These are phyloP conservation scores for Plectrocnemia conspersa DNA, from an alignment of 1,140 invertebrate genomes.

Conservation along the genomic window DNA sequence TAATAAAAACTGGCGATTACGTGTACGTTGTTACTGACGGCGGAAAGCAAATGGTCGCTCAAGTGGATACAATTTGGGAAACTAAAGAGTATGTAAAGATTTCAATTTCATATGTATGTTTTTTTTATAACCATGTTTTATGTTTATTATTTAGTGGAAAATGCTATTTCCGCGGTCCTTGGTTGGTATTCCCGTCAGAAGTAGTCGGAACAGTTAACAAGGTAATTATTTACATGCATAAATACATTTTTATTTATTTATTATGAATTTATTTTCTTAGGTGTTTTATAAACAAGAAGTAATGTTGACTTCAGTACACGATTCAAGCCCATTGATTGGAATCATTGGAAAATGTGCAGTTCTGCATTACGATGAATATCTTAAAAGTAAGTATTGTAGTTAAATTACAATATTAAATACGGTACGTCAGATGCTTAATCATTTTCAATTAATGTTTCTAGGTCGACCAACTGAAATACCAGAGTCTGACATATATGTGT, in stretches of 20 bases:
- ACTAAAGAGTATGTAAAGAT: slow-evolving; percentile 66
- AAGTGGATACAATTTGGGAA: slow-evolving; percentile 92
- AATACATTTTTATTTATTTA: not conserved
- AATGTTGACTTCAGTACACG: slow-evolving; percentile 85
- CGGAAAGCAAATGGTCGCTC: slow-evolving; percentile 83
- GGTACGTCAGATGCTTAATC: not conserved
- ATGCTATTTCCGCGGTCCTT: slow-evolving; percentile 88
- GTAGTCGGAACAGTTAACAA: slow-evolving; percentile 66
- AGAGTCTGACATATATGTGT: slow-evolving; percentile 90
- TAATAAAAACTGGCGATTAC: slow-evolving; percentile 87
- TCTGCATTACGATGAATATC: slow-evolving; percentile 86
- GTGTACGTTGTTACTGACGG: slow-evolving; percentile 87
- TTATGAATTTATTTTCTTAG: slow-evolving; percentile 16
- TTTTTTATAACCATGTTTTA: not conserved
- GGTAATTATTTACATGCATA: slow-evolving; percentile 38
- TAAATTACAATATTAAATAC: not conserved
- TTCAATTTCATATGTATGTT: not conserved
- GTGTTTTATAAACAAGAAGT: slow-evolving; percentile 96
- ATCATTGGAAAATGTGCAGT: slow-evolving; percentile 90
- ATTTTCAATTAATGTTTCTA: slow-evolving; percentile 42
- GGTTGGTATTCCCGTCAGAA: slow-evolving; percentile 85
- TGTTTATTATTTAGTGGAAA: slow-evolving; percentile 64
- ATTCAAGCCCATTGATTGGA: slow-evolving; percentile 83
- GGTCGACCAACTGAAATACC: slow-evolving; percentile 90
- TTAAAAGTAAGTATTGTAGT: slow-evolving; percentile 64